These are phyloP conservation scores for Dysmachus trigonus DNA, from an alignment of 2,888 invertebrate species.

Conservation along the genomic window DNA sequence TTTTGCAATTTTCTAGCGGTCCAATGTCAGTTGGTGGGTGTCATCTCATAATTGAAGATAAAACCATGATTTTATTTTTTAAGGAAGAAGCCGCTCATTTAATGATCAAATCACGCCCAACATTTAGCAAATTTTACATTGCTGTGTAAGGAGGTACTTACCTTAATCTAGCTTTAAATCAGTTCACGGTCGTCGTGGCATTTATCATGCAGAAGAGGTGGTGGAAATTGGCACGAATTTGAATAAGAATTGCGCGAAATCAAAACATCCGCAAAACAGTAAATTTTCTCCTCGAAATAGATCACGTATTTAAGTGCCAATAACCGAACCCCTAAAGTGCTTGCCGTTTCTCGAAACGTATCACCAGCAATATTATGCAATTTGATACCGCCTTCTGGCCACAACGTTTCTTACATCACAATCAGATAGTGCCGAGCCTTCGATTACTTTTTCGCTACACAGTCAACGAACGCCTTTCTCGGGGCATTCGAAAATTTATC, in stretches of 20 bases:
- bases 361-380: conserved; percentile 39
- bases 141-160: not conserved
- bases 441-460: not conserved
- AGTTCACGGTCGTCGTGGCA: not conserved
- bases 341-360: conserved; percentile 13
- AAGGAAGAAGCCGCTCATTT: not conserved
- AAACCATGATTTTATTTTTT: not conserved
- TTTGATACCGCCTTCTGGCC: not conserved
- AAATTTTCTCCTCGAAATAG: conserved; percentile 8
- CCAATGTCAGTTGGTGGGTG: not conserved
- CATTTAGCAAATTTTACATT: not conserved
- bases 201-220: not conserved
- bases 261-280: conserved; percentile 27
- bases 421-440: conserved; percentile 27
- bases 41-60: not conserved
- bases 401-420: conserved; percentile 33
- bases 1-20: not conserved
- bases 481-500: not conserved
- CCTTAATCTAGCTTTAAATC: not conserved
- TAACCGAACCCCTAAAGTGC: not conserved
- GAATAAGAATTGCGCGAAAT: not conserved
- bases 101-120: not conserved
- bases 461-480: not conserved
- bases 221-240: not conserved
- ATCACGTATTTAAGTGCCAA: conserved; percentile 15